Evolutionary conservation across 1,140 invertebrate species (phyloP).

Genomic region (silkworm (Bombyx mori)): DNA sequence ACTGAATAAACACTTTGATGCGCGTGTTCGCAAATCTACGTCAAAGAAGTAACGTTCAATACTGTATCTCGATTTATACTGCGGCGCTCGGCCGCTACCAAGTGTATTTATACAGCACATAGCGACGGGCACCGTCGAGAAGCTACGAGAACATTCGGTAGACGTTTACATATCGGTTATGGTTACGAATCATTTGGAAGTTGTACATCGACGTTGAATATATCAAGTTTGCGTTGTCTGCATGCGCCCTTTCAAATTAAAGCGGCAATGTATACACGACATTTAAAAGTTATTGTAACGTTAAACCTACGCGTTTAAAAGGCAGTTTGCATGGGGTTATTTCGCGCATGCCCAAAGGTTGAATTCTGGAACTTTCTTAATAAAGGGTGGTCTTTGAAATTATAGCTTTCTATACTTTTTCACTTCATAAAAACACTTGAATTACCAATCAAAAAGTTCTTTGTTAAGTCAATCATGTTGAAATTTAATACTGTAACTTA

Average conservation of each 20-base stretch:
- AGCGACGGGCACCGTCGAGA: constrained; percentile 31
- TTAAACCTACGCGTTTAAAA: background rate
- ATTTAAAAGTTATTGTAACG: background rate
- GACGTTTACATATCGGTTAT: background rate
- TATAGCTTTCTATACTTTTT: no score
- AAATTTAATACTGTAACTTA: no score
- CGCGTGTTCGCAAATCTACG: constrained; percentile 15
- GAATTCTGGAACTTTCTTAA: constrained; percentile 11
- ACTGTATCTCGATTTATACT: constrained; percentile 48
- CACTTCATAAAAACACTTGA: background rate
- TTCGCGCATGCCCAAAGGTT: constrained; percentile 9
- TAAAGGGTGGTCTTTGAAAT: no score
- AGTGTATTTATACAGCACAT: constrained; percentile 43
- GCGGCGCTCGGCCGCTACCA: constrained; percentile 17
- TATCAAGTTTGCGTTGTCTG: background rate
- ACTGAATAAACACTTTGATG: constrained; percentile 30
- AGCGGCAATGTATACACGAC: constrained; percentile 1
- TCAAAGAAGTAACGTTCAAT: constrained; percentile 20
- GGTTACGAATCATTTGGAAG: background rate
- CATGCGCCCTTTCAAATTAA: background rate
- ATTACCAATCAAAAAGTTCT: no score
- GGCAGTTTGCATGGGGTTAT: background rate
- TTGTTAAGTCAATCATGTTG: no score
- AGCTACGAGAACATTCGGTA: constrained; percentile 13
- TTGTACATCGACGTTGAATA: background rate